phyloP scores from a whole-genome alignment of 2,797 vertebrate species.

The Rhinatrema bivittatum region DNA sequence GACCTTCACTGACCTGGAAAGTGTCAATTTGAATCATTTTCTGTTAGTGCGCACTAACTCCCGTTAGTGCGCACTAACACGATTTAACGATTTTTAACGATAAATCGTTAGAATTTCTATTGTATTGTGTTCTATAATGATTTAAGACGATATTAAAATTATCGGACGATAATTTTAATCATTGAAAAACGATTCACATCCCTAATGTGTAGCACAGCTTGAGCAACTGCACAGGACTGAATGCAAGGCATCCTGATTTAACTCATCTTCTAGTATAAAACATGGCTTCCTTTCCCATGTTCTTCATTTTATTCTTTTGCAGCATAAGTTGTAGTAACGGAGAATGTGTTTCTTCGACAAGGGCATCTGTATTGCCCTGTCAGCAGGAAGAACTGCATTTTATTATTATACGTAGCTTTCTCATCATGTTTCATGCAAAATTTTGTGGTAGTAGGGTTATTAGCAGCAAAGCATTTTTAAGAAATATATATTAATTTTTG shows the following conservation, averaged over 20 bases:
- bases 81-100: no score
- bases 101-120: no score
- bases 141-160: no score
- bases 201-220: no score
- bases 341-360: conserved; percentile 31
- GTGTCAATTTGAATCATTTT: no score
- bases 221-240: no score
- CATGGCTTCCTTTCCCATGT: conserved; percentile 23
- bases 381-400: conserved; percentile 15
- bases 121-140: no score
- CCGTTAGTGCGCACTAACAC: no score
- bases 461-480: conserved; percentile 29
- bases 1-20: no score
- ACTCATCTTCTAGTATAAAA: conserved; percentile 41
- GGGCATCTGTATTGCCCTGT: neutral
- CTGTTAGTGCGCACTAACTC: no score
- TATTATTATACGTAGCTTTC: conserved; percentile 19
- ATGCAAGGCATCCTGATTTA: conserved; percentile 27
- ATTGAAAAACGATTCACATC: no score
- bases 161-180: no score
- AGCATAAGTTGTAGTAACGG: conserved; percentile 38
- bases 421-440: conserved; percentile 22
- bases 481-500: conserved; percentile 30
- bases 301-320: conserved; percentile 41
- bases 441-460: conserved; percentile 25